These are phyloP conservation scores for Garrulus glandarius DNA, from an alignment of 2,797 vertebrate genomes.

Conservation along the genomic window DNA sequence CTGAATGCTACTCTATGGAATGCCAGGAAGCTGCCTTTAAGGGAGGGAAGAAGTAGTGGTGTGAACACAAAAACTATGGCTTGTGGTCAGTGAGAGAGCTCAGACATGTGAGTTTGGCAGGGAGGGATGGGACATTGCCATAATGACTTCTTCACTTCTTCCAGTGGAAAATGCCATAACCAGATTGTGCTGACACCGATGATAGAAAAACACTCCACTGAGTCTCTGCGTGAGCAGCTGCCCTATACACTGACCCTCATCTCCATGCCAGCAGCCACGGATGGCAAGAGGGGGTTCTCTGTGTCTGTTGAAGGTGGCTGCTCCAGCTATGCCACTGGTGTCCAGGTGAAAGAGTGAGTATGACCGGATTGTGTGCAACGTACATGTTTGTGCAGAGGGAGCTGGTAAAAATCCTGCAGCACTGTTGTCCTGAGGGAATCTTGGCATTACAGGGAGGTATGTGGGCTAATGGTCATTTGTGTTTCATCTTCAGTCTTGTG, in stretches of 20 bases:
- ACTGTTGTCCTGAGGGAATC: neutral
- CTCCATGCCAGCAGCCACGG: slow-evolving; percentile 91
- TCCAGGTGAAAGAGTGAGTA: slow-evolving; percentile 96
- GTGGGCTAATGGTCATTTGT: neutral
- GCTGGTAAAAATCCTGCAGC: neutral
- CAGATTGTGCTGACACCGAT: slow-evolving; percentile 91
- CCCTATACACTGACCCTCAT: slow-evolving; percentile 93
- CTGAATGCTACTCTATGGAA: neutral
- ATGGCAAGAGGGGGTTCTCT: slow-evolving; percentile 89
- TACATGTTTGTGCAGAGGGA: neutral
- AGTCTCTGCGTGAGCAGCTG: slow-evolving; percentile 86
- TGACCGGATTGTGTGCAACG: neutral
- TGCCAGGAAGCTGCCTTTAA: neutral
- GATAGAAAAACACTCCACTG: slow-evolving; percentile 89
- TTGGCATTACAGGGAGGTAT: neutral
- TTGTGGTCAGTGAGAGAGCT: neutral
- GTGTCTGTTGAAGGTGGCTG: slow-evolving; percentile 85
- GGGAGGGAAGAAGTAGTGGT: neutral
- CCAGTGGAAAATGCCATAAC: slow-evolving; percentile 94
- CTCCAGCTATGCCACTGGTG: slow-evolving; percentile 81
- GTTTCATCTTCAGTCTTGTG: neutral
- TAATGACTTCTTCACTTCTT: neutral
- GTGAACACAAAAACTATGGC: neutral
- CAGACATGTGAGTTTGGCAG: neutral
- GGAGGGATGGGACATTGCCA: neutral